Conservation (phyloP, 1,140 invertebrate genomes). For the Procambarus virginalis region DNA sequence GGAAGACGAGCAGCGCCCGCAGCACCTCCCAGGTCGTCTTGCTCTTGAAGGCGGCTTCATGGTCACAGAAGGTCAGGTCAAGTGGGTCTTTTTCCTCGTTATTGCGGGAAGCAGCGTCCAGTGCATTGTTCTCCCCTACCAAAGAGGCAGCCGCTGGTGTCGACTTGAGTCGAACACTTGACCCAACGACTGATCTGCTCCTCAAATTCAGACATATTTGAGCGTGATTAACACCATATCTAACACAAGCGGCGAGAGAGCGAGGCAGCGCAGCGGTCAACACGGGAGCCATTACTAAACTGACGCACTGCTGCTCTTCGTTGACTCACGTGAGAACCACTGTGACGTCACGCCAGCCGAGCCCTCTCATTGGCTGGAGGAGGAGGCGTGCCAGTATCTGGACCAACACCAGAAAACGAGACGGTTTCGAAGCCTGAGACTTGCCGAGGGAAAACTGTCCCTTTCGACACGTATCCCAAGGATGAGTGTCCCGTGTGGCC, state of each 20-base stretch:
- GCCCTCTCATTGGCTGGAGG: slow-evolving; percentile 37
- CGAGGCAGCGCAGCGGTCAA: slow-evolving; percentile 58
- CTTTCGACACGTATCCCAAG: neutral
- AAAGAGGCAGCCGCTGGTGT: slow-evolving; percentile 62
- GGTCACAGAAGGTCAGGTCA: slow-evolving; percentile 86
- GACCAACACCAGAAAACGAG: slow-evolving; percentile 10
- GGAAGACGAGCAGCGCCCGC: slow-evolving; percentile 93
- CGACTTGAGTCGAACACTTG: slow-evolving; percentile 58
- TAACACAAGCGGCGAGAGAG: slow-evolving; percentile 52
- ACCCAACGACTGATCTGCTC: slow-evolving; percentile 23
- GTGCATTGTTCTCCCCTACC: slow-evolving; percentile 45
- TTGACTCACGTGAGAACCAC: neutral
- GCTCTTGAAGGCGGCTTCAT: slow-evolving; percentile 79
- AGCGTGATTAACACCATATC: slow-evolving; percentile 34
- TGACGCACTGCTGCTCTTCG: slow-evolving; percentile 5
- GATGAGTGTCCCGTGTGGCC: neutral
- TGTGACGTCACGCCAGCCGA: slow-evolving; percentile 26
- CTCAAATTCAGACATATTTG: slow-evolving; percentile 48
- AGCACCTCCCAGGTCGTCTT: slow-evolving; percentile 96
- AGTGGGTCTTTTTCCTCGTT: slow-evolving; percentile 80
- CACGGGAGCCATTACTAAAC: slow-evolving; percentile 69
- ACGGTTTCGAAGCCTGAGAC: slow-evolving; percentile 21
- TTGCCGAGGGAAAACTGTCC: neutral
- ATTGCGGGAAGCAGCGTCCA: slow-evolving; percentile 41
- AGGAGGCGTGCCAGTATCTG: slow-evolving; percentile 54